Percentiles rank a stretch among this genome's conserved stretches.
Conservation (phyloP, 2,888 invertebrate genomes). For the Dusona sp. region DNA sequence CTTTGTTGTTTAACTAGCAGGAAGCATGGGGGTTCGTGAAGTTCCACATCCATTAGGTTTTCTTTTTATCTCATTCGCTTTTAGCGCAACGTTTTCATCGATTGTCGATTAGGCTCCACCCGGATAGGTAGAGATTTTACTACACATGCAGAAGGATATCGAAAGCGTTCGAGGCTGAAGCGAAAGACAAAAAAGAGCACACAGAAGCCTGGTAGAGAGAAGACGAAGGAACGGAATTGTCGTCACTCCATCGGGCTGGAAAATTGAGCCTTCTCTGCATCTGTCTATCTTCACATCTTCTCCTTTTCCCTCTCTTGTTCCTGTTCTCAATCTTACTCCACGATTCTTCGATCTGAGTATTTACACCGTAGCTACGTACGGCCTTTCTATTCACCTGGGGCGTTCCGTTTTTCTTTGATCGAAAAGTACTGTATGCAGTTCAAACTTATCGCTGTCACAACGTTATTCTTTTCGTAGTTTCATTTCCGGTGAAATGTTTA, state of each 20-base stretch:
- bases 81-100: conserved; percentile 28
- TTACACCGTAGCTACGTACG: background rate
- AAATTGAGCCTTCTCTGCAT: conserved; percentile 50
- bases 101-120: conserved; percentile 42
- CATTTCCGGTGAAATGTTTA: background rate
- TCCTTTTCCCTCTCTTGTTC: conserved; percentile 34
- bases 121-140: conserved; percentile 15
- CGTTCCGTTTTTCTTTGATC: conserved; percentile 27
- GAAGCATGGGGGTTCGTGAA: background rate
- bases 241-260: conserved; percentile 57
- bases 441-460: conserved; percentile 16
- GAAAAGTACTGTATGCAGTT: conserved; percentile 18
- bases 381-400: conserved; percentile 11
- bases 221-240: conserved; percentile 39
- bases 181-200: conserved; percentile 2
- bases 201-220: background rate
- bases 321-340: conserved; percentile 24
- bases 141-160: conserved; percentile 21
- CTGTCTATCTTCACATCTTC: conserved; percentile 40
- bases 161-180: conserved; percentile 18
- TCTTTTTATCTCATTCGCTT: conserved; percentile 1
- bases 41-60: background rate
- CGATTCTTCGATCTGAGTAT: conserved; percentile 14
- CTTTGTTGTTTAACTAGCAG: background rate
- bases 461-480: background rate